Percentiles rank a stretch among this genome's conserved stretches.
Conservation (phyloP, 2,113 vertebrate genomes). For the Dissostichus mawsoni region DNA sequence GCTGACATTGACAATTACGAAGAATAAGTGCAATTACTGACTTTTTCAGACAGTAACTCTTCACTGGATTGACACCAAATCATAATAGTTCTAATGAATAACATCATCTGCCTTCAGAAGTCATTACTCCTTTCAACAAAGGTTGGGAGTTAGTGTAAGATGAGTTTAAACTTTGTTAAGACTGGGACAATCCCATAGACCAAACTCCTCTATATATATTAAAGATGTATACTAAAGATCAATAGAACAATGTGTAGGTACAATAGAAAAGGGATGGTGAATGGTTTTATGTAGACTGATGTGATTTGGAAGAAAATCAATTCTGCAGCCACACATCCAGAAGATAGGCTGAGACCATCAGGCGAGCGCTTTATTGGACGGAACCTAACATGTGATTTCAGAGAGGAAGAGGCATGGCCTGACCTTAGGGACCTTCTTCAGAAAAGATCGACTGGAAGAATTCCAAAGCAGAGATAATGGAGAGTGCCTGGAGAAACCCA, state of each 20-base stretch:
- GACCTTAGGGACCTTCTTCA: conserved; percentile 29
- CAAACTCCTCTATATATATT: neutral
- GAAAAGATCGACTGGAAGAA: conserved; percentile 48
- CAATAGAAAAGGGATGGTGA: neutral
- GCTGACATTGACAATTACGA: conserved; percentile 2
- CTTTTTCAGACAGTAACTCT: neutral
- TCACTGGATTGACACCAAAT: neutral
- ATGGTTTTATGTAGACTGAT: neutral
- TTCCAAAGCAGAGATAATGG: conserved; percentile 56
- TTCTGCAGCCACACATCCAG: conserved; percentile 5
- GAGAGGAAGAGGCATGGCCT: conserved; percentile 12
- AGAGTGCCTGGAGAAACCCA: conserved; percentile 47
- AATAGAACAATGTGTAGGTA: neutral
- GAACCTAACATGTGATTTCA: conserved; percentile 17
- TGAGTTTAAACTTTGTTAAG: neutral
- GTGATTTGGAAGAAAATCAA: conserved; percentile 11
- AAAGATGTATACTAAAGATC: neutral
- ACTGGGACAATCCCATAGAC: neutral
- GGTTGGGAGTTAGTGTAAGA: neutral
- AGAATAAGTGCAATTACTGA: neutral
- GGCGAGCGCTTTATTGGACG: conserved; percentile 26
- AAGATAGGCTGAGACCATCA: conserved; percentile 14
- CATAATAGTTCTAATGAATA: no score
- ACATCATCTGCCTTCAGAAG: neutral
- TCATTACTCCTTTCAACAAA: neutral